Percentiles rank a stretch among this genome's conserved stretches.
Evolutionary conservation across 2,888 invertebrate genomes (phyloP).

Genomic region (Neoscelio sp.): DNA sequence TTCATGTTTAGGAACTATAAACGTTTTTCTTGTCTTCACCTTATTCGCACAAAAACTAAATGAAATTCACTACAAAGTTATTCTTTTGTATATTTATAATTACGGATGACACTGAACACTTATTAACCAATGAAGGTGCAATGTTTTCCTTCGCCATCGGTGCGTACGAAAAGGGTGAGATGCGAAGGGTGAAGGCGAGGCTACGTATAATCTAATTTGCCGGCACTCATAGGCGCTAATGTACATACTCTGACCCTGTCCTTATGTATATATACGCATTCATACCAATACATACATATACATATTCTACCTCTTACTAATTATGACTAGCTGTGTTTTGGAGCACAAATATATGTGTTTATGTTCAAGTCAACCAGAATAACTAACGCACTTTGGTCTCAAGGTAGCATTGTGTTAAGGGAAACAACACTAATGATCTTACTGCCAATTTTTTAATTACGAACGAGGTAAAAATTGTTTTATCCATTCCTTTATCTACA

Average conservation of each 20-base stretch:
- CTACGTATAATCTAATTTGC: slow-evolving; percentile 76
- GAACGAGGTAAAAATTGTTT: no score
- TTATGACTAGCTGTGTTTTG: slow-evolving; percentile 59
- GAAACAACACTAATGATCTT: slow-evolving; percentile 20
- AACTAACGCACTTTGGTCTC: slow-evolving; percentile 59
- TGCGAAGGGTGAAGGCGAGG: slow-evolving; percentile 68
- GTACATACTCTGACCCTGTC: slow-evolving; percentile 69
- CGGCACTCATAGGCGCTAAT: slow-evolving; percentile 74
- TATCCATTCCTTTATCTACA: no score
- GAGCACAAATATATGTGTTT: slow-evolving; percentile 57
- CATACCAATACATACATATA: slow-evolving; percentile 26
- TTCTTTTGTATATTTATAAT: slow-evolving; percentile 21
- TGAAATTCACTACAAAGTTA: slow-evolving; percentile 8
- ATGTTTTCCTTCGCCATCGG: slow-evolving; percentile 64
- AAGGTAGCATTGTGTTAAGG: slow-evolving; percentile 33
- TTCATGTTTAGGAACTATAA: slow-evolving; percentile 16
- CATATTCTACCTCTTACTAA: slow-evolving; percentile 25
- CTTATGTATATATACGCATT: slow-evolving; percentile 56
- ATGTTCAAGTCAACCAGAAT: slow-evolving; percentile 52
- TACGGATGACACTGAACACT: slow-evolving; percentile 26
- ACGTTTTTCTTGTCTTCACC: slow-evolving; percentile 19
- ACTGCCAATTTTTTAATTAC: slow-evolving; percentile 13
- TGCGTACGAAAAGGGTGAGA: slow-evolving; percentile 66
- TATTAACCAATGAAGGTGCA: slow-evolving; percentile 58
- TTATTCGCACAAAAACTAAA: slow-evolving; percentile 21